Evolutionary conservation across 2,888 invertebrate genomes (phyloP).

Genomic region (Ormyrus labotus): DNA sequence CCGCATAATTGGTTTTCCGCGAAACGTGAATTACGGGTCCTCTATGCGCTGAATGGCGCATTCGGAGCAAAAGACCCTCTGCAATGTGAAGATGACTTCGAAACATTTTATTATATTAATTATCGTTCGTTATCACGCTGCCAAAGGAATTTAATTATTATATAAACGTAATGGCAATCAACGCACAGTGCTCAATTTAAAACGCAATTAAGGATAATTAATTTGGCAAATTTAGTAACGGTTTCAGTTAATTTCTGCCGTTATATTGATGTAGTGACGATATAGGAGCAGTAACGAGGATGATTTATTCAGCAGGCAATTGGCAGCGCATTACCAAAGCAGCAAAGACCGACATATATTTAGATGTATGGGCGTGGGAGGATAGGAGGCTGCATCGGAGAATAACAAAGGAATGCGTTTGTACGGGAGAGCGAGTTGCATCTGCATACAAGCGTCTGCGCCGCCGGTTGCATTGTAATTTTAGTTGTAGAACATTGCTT

Average conservation of each 20-base stretch:
- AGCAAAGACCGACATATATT: background rate
- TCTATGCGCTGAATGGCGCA: no score
- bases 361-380: no score
- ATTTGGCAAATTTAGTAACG: background rate
- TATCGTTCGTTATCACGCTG: no score
- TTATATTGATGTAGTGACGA: background rate
- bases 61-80: no score
- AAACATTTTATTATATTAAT: no score
- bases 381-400: background rate
- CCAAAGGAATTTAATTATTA: background rate
- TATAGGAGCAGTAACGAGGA: no score
- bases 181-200: background rate
- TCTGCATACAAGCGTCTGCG: constrained; percentile 15
- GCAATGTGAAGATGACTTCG: background rate
- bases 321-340: background rate
- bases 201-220: background rate
- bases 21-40: constrained; percentile 13
- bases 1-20: background rate
- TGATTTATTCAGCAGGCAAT: no score
- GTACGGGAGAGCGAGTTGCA: background rate
- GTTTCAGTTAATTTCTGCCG: background rate
- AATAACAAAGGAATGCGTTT: constrained; percentile 15
- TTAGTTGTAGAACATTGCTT: constrained; percentile 9
- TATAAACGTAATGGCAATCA: background rate
- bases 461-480: constrained; percentile 33